Percentiles rank a stretch among this genome's conserved stretches.
Conservation (phyloP, 2,888 invertebrate genomes). For the Sussaba pulchella region DNA sequence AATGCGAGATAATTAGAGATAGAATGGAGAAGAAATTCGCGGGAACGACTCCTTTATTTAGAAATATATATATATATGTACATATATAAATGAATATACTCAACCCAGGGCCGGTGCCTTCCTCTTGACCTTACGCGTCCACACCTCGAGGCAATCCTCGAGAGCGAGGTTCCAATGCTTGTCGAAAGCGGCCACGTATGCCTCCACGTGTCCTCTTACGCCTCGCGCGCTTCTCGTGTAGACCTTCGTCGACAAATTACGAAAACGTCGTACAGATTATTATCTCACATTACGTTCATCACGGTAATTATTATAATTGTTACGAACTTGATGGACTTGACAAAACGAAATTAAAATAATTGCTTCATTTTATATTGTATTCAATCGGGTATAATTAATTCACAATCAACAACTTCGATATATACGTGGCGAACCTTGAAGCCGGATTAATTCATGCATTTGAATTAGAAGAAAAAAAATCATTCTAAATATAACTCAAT, state of each 20-base stretch:
- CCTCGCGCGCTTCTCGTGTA: conserved; percentile 90
- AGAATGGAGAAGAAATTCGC: conserved; percentile 16
- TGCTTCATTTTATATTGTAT: not conserved
- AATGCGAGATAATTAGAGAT: conserved; percentile 14
- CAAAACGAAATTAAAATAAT: conserved; percentile 2
- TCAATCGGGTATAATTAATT: conserved; percentile 1
- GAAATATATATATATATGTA: not conserved
- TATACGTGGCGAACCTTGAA: not conserved
- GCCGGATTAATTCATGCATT: conserved; percentile 21
- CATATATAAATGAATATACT: conserved; percentile 61
- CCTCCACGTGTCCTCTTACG: conserved; percentile 92
- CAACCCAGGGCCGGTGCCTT: conserved; percentile 88
- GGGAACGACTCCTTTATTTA: conserved; percentile 8
- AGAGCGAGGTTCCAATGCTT: conserved; percentile 97
- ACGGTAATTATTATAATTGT: conserved; percentile 4
- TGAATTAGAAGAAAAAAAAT: too few species aligned
- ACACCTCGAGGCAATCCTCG: conserved; percentile 92
- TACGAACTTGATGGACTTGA: not conserved
- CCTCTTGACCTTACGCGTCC: conserved; percentile 88
- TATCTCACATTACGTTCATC: conserved; percentile 16
- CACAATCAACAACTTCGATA: not conserved
- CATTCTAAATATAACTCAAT: conserved; percentile 17
- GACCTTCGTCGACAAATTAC: conserved; percentile 85
- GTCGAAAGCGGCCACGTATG: conserved; percentile 94
- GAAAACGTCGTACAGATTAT: conserved; percentile 13